Percentiles rank a stretch among this genome's conserved stretches.
phyloP scores from a whole-genome alignment of 2,888 invertebrate species.

The Drosophila cracens region DNA sequence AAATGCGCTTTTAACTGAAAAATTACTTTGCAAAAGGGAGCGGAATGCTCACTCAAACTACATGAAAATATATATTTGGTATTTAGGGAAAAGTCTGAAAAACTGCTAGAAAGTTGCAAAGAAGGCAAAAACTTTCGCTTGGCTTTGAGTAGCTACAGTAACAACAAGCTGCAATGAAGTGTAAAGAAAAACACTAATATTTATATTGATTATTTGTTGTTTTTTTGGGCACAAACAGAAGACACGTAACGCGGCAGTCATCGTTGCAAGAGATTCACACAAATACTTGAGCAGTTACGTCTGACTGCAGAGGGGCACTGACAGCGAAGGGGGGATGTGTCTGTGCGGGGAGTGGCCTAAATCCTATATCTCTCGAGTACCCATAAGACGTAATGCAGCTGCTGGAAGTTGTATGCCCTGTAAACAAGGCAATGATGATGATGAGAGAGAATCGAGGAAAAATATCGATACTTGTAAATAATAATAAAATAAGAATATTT shows the following conservation, averaged over 20 bases:
- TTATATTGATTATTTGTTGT: slow-evolving; percentile 41
- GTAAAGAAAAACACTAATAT: slow-evolving; percentile 10
- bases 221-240: slow-evolving; percentile 30
- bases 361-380: slow-evolving; percentile 16
- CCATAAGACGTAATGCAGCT: slow-evolving; percentile 19
- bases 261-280: slow-evolving; percentile 28
- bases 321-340: background rate
- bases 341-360: slow-evolving; percentile 11
- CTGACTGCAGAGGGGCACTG: background rate
- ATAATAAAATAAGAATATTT: background rate
- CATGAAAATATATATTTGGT: slow-evolving; percentile 1
- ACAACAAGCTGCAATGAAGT: slow-evolving; percentile 5
- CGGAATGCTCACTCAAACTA: slow-evolving; percentile 1
- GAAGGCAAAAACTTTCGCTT: slow-evolving; percentile 14
- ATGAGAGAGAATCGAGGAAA: background rate
- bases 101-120: slow-evolving; percentile 4
- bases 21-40: slow-evolving; percentile 27
- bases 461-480: background rate
- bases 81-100: slow-evolving; percentile 21
- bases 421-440: background rate
- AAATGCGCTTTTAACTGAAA: slow-evolving; percentile 52
- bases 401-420: slow-evolving; percentile 10
- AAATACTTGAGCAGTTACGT: slow-evolving; percentile 52
- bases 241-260: slow-evolving; percentile 50
- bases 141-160: background rate